Evolutionary conservation across 2,797 vertebrate genomes (phyloP).

Genomic region (Astyanax mexicanus): DNA sequence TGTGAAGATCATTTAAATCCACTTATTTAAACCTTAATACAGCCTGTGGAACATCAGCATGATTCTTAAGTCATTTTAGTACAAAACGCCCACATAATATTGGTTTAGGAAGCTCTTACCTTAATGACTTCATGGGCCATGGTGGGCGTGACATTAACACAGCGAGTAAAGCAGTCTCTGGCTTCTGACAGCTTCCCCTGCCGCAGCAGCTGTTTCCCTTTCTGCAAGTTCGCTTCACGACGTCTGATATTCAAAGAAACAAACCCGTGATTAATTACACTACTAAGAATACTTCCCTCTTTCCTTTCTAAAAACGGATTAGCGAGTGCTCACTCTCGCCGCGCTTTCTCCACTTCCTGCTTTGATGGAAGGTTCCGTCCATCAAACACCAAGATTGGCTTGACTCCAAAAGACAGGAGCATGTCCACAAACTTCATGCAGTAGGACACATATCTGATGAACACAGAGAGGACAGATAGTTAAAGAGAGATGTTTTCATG

Average conservation of each 20-base stretch:
- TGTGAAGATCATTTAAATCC: too few relatives aligned
- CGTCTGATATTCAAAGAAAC: slow-evolving; percentile 74
- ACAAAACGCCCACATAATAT: too few relatives aligned
- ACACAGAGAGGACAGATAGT: slow-evolving; percentile 10
- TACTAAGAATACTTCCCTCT: too few relatives aligned
- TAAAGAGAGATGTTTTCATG: too few relatives aligned
- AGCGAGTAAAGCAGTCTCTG: slow-evolving; percentile 91
- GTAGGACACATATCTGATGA: slow-evolving; percentile 88
- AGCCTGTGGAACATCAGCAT: too few relatives aligned
- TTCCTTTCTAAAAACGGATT: background rate
- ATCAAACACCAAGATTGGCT: slow-evolving; percentile 94
- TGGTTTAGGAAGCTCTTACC: slow-evolving; percentile 69
- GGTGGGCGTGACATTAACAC: slow-evolving; percentile 87
- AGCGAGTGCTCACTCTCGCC: slow-evolving; percentile 86
- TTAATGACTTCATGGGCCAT: slow-evolving; percentile 96
- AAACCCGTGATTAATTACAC: background rate
- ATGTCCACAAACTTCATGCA: slow-evolving; percentile 98
- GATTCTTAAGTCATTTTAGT: too few relatives aligned
- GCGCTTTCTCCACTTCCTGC: slow-evolving; percentile 90
- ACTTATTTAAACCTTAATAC: too few relatives aligned
- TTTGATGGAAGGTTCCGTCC: slow-evolving; percentile 97
- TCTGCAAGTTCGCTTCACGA: slow-evolving; percentile 88
- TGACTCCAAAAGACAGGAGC: slow-evolving; percentile 88
- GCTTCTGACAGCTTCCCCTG: slow-evolving; percentile 92
- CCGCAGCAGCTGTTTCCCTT: slow-evolving; percentile 89